Conservation (phyloP, 2,888 invertebrate genomes). For the Achlya flavicornis region DNA sequence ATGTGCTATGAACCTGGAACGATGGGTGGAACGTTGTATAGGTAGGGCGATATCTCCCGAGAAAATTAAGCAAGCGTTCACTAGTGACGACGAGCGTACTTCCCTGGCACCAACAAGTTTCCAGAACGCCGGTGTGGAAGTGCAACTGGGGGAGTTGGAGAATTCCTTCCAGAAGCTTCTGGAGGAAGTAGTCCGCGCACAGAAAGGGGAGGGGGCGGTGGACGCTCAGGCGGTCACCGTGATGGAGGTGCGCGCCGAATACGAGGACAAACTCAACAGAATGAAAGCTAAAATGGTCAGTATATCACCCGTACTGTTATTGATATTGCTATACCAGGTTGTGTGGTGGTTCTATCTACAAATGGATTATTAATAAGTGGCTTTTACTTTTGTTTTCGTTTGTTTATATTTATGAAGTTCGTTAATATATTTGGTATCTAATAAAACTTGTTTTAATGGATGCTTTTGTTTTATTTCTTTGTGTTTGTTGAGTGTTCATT, state of each 20-base stretch:
- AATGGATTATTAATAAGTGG: conserved; percentile 60
- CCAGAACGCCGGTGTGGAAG: conserved; percentile 68
- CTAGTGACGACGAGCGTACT: conserved; percentile 54
- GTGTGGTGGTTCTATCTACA: conserved; percentile 79
- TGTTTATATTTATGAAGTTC: conserved; percentile 61
- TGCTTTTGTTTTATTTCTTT: conserved; percentile 72
- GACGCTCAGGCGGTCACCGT: conserved; percentile 63
- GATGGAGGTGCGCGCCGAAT: conserved; percentile 85
- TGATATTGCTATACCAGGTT: conserved; percentile 77
- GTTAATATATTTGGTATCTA: conserved; percentile 48
- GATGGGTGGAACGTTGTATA: conserved; percentile 72
- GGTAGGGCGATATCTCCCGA: conserved; percentile 62
- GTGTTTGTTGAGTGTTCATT: conserved; percentile 58
- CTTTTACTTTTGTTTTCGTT: conserved; percentile 37
- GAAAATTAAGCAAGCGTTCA: conserved; percentile 71
- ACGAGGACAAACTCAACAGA: conserved; percentile 89
- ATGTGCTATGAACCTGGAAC: conserved; percentile 66
- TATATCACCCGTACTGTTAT: conserved; percentile 74
- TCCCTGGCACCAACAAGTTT: conserved; percentile 54
- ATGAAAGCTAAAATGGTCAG: conserved; percentile 93
- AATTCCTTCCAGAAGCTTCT: conserved; percentile 70
- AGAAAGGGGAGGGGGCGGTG: conserved; percentile 54
- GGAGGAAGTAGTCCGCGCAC: conserved; percentile 61
- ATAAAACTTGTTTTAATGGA: conserved; percentile 68
- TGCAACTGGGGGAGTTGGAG: conserved; percentile 71